Evolutionary conservation across 2,888 invertebrate species (phyloP).

Genomic region (Nesidiocoris tenuis): DNA sequence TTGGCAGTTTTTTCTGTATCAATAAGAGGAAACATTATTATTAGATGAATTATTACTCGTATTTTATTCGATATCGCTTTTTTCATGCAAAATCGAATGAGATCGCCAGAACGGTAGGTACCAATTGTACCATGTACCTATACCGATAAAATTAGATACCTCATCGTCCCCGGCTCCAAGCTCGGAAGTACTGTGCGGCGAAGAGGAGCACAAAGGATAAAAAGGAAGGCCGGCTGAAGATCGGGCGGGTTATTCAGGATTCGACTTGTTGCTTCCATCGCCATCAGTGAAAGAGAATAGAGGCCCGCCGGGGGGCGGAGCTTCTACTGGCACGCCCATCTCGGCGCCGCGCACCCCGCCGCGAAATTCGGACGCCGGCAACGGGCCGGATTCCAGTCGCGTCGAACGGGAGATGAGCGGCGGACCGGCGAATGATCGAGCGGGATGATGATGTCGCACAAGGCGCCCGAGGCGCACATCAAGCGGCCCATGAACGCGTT

Average conservation of each 20-base stretch:
- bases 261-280: slow-evolving; percentile 38
- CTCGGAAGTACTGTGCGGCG: too few species aligned
- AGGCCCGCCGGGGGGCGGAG: slow-evolving; percentile 21
- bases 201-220: too few species aligned
- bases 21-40: too few species aligned
- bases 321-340: not conserved
- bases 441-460: slow-evolving; percentile 39
- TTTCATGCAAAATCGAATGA: too few species aligned
- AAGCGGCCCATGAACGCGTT: slow-evolving; percentile 94
- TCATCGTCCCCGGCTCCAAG: too few species aligned
- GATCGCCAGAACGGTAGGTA: too few species aligned
- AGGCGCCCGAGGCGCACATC: slow-evolving; percentile 62
- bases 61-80: too few species aligned
- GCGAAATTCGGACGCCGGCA: slow-evolving; percentile 8
- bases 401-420: slow-evolving; percentile 28
- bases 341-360: not conserved
- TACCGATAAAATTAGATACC: too few species aligned
- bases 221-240: not conserved
- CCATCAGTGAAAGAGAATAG: slow-evolving; percentile 16
- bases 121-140: too few species aligned
- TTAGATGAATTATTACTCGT: too few species aligned
- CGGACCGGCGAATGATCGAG: slow-evolving; percentile 1
- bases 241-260: slow-evolving; percentile 3
- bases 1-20: too few species aligned
- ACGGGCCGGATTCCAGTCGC: not conserved